Conservation (phyloP, 2,888 invertebrate genomes). For the Acronicta leporina region DNA sequence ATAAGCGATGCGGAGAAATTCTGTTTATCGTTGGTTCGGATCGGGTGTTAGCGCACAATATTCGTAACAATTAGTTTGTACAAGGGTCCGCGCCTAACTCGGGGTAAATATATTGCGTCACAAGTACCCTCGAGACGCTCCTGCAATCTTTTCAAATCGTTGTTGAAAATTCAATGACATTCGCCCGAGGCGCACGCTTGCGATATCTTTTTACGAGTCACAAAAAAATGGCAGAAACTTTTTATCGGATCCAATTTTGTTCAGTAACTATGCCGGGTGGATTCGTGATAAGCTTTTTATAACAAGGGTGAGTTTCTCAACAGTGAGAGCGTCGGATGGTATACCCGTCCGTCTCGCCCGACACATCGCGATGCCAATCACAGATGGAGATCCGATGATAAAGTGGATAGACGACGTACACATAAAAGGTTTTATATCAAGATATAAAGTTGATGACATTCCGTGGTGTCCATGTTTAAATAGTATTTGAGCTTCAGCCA, state of each 20-base stretch:
- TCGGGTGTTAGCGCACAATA: slow-evolving; percentile 43
- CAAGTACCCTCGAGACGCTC: slow-evolving; percentile 58
- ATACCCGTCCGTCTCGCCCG: slow-evolving; percentile 22
- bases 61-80: slow-evolving; percentile 66
- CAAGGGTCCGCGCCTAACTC: slow-evolving; percentile 56
- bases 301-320: slow-evolving; percentile 66
- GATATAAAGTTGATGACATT: slow-evolving; percentile 26
- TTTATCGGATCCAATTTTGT: slow-evolving; percentile 80
- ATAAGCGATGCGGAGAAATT: slow-evolving; percentile 11
- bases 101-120: slow-evolving; percentile 61
- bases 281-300: slow-evolving; percentile 79
- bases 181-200: slow-evolving; percentile 66
- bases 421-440: slow-evolving; percentile 43
- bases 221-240: slow-evolving; percentile 75
- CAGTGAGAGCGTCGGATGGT: slow-evolving; percentile 25
- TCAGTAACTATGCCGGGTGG: slow-evolving; percentile 76
- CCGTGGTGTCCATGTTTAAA: slow-evolving; percentile 10
- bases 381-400: slow-evolving; percentile 45
- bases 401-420: slow-evolving; percentile 34
- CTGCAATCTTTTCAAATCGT: slow-evolving; percentile 71
- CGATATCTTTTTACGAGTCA: slow-evolving; percentile 76
- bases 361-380: slow-evolving; percentile 50
- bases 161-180: slow-evolving; percentile 78
- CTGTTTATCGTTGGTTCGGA: slow-evolving; percentile 14
- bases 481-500: slow-evolving; percentile 13